Evolutionary conservation across 1,140 invertebrate species (phyloP), one percentile per base, ranked within the genome.

Genomic region (Euborellia annulipes): DNA sequence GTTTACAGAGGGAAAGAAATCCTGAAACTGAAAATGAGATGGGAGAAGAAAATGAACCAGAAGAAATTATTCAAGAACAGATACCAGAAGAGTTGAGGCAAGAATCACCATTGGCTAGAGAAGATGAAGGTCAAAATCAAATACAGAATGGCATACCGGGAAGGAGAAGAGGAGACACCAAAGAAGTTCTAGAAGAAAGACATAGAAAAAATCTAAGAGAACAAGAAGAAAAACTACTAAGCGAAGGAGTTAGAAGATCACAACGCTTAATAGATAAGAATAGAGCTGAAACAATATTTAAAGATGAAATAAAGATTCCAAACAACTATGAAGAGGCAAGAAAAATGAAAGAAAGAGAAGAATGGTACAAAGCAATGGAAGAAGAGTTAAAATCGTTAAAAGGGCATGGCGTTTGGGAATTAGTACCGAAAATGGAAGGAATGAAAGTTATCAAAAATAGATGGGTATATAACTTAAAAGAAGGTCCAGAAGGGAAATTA

Each of bases 371-470:
- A 38, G 36, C 36, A 7, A 18, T 38, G 36, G n/a, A 38, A 7
- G 18, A 38, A 38, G 36, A 38, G n/a, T 7, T 38, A 7, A 38
- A 38, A 38, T 38, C 7, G 4, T 38, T 38, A 7, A 7, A 38
- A n/a, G 4, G 14, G n/a, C 36, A 38, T 38, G 7, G 18, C 4
- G 36, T 38, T 7, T 38, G 36, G 14, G 18, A 14, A 38, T n/a
- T 38, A 38, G 36, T 38, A 7, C 4, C 36, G n/a, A 14, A n/a
- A 18, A 18, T 7, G 4, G 14, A 38, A 7, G 14, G 18, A 7
- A 38, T 38, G 36, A 38, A 16, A 38, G 36, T 38, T 18, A 38
- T 16, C 4, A 38, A 38, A 38, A 38, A n/a, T n/a, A 38, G 14
- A 38, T 38, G 36, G 36, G 18, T 38, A 7, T 38, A 7, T n/a